phyloP scores from a whole-genome alignment of 2,113 vertebrate genomes.

The Oreocharis arfaki region DNA sequence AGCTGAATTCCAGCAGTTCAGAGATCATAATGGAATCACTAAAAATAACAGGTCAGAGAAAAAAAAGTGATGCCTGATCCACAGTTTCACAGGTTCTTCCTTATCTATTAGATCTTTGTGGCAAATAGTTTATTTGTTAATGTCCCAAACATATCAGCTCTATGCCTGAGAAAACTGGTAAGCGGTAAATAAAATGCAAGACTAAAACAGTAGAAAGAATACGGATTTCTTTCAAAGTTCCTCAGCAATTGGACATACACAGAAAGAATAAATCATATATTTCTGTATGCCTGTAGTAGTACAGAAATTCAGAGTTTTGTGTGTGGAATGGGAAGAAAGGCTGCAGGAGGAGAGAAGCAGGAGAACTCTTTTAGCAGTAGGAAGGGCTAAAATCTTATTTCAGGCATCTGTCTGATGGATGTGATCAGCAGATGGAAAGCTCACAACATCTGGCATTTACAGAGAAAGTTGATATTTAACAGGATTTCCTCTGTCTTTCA shows the following conservation, averaged over 20 bases:
- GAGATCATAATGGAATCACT: background rate
- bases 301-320: background rate
- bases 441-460: slow-evolving; percentile 52
- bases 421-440: slow-evolving; percentile 20
- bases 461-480: slow-evolving; percentile 58
- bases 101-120: background rate
- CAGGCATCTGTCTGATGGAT: slow-evolving; percentile 14
- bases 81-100: background rate
- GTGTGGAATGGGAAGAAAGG: background rate
- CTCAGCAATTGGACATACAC: background rate
- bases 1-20: background rate
- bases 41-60: background rate
- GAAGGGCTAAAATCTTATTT: background rate
- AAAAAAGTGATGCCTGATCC: background rate
- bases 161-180: background rate
- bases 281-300: background rate
- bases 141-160: background rate
- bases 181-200: background rate
- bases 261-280: background rate
- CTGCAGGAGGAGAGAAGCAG: background rate
- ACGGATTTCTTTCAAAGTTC: background rate
- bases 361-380: background rate
- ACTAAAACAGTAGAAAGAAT: background rate
- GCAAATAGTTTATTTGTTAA: background rate
- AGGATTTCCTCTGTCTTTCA: slow-evolving; percentile 35